Evolutionary conservation across 2,888 invertebrate species (phyloP), one percentile per base, ranked within the genome.

Genomic region (Taenaris catops): DNA sequence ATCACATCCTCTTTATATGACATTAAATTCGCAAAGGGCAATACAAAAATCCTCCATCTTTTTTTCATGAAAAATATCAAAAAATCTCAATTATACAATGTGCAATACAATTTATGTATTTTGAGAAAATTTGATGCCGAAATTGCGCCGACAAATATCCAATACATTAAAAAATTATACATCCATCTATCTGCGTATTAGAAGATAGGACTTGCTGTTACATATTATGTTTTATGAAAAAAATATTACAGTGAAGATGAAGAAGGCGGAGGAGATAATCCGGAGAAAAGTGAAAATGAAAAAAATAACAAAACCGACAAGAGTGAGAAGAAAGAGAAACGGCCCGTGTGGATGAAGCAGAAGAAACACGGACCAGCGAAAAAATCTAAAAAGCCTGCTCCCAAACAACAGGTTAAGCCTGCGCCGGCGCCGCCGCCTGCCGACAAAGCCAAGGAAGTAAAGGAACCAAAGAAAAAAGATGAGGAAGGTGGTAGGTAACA

Each of bases 281-380:
- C 58, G 2, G 80, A 81, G 18, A 81, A 78, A 34, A 55, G 48
- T 1, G 71, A 74, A 3, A 58, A 59, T 1, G 53, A 48, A 2
- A 66, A 74, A 37, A 70, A 65, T 58, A 67, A 84, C 63, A 64
- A 88, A 66, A 70, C 63, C 58, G 68, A 84, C 63, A 63, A 88
- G 65, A 69, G 63, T 38, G 88, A 88, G 37, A 74, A 17, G 53
- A 62, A 88, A 33, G 68, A 81, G 23, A 94, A 94, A 59, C 90
- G 94, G 61, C 93, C 95, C 4, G 92, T 92, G 8, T 96, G 96
- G 96, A 90, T 94, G 59, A 96, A 92, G 57, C 91, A 92, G 67
- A 89, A 91, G 71, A 74, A 89, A 63, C 57, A 68, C 57, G 63
- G 71, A 1, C 79, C 88, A 3, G 88, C 89, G 43, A 92, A 91